Evolutionary conservation across 1,140 invertebrate species (phyloP).

Genomic region (Brachionus koreanus): DNA sequence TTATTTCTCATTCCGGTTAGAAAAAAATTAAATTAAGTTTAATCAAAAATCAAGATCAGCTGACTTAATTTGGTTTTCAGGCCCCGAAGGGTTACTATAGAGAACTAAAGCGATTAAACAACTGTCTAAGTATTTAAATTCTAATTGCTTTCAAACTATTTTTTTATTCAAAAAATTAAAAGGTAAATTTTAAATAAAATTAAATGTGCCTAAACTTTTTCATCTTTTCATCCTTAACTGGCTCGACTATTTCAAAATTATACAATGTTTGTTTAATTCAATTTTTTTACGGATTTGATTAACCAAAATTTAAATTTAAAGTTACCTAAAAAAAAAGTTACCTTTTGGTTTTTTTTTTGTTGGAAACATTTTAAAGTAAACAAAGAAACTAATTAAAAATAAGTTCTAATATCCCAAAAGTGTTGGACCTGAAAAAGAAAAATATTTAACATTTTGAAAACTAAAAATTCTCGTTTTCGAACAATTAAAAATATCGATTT

Average conservation of each 20-base stretch:
- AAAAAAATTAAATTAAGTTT: background rate
- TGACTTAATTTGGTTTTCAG: background rate
- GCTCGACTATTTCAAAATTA: background rate
- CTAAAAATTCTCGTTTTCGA: background rate
- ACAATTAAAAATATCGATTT: conserved; percentile 6
- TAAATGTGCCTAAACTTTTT: background rate
- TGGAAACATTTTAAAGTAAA: background rate
- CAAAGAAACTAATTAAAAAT: background rate
- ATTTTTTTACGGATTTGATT: background rate
- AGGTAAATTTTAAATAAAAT: background rate
- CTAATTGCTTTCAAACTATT: conserved; percentile 9
- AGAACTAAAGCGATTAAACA: background rate
- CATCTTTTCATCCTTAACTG: conserved; percentile 6
- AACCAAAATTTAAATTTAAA: background rate
- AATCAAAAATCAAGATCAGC: background rate
- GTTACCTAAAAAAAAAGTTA: too few relatives aligned
- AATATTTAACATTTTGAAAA: background rate
- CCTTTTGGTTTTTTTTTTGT: background rate
- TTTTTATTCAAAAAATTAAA: background rate
- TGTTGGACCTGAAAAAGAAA: background rate
- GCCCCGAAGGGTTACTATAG: conserved; percentile 32
- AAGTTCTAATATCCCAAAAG: background rate
- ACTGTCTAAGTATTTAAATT: background rate
- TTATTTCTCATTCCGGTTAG: conserved; percentile 1
- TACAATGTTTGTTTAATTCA: background rate